Percentiles rank a stretch among this genome's conserved stretches.
phyloP scores from a whole-genome alignment of 2,888 invertebrate species.

The Ophonus ardosiacus region DNA sequence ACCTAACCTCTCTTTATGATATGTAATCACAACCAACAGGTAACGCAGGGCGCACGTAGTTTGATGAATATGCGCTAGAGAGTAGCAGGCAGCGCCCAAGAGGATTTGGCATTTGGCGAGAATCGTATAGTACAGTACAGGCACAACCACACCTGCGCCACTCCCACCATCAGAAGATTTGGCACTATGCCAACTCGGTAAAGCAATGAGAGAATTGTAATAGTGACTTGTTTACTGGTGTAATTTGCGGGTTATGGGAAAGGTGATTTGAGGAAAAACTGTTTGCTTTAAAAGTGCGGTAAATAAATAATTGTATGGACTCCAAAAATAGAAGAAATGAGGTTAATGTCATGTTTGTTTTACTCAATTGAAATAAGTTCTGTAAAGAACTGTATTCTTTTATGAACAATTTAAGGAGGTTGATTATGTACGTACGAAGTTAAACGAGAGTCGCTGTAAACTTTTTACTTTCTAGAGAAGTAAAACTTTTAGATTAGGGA shows the following conservation, averaged over 20 bases:
- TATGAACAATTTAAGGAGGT: neutral
- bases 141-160: no score
- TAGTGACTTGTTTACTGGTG: constrained; percentile 23
- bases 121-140: neutral
- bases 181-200: neutral
- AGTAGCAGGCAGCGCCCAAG: neutral
- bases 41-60: constrained; percentile 6
- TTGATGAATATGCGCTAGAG: constrained; percentile 11
- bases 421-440: no score
- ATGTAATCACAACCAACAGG: constrained; percentile 40
- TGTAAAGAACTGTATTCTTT: neutral
- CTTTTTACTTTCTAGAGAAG: no score
- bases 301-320: neutral
- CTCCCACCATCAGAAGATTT: neutral
- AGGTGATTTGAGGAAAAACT: constrained; percentile 7
- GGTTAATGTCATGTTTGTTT: neutral
- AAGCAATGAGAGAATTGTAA: constrained; percentile 16
- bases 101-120: neutral
- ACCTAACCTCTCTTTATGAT: neutral
- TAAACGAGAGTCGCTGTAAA: no score
- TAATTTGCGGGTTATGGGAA: constrained; percentile 19
- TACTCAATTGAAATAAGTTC: neutral
- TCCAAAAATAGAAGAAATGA: neutral
- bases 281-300: neutral
- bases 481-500: no score